Base-by-base conservation (phyloP, 1,140 invertebrate species). In the Bursaphelenchus mucronatus region DNA sequence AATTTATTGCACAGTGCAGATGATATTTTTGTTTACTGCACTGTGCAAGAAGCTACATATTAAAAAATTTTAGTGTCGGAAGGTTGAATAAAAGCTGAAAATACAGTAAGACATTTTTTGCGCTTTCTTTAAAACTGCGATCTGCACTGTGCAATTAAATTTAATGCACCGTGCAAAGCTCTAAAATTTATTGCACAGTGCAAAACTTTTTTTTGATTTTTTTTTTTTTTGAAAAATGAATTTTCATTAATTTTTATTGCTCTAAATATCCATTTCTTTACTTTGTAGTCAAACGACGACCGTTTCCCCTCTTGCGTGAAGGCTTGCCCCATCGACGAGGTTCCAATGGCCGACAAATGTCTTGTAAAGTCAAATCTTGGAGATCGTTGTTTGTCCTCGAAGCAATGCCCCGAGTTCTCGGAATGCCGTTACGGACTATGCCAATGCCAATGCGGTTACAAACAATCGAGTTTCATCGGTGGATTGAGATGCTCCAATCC, bases 371-470 rank as follows among this genome's bases (percentile, higher is more conserved):
- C 71, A 15, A 54, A 67, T 15, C 59, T 81, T 0, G 72, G 64
- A 40, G 58, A 73, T 13, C 58, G 76, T 6, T 80, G 78, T 62
- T 64, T 69, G 21, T 63, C 58, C 15, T 76, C 67, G 55, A 79
- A 79, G 56, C 78, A 80, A 50, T 80, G 78, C 45, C 74, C 76
- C 3, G 44, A 44, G 13, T 63, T 52, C 10, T 61, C 79, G 9
- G 79, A 81, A 56, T 80, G 78, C 65, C 73, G 79, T 43, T 80
- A 76, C 53, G 78, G 78, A 15, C 57, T 81, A 11, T 80, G 78
- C 62, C 79, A 81, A 54, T 80, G 78, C 58, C 54, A 72, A 41
- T 80, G 78, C 53, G 71, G 73, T 6, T 80, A 76, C 55, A 73
- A 73, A 64, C 57, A 75, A 72, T 68, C 67, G 61, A n/a, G n/a